Evolutionary conservation across 2,888 invertebrate genomes (phyloP), one percentile per base, ranked within the genome.

Genomic region (Latheticus oryzae): DNA sequence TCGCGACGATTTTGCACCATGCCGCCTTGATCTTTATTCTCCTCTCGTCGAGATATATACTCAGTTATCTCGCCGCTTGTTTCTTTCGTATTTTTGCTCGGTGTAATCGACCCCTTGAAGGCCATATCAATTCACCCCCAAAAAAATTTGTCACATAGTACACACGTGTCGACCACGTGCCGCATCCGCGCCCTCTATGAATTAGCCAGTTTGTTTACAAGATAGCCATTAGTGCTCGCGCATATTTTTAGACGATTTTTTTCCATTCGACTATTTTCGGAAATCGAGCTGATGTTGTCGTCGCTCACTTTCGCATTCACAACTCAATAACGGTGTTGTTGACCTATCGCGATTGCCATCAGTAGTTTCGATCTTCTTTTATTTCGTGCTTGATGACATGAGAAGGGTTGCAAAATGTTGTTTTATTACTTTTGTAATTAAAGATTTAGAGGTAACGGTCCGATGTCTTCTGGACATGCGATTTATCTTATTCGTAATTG

Each of bases 271-370:
- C 23, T 47, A 47, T 47, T 47, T 47, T 23, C 23, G 21, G 35
- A 23, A 3, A 23, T 12, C 16, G 19, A 9, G 45, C 16, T 26
- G 21, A 13, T 12, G 33, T 47, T 47, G 47, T 47, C 47, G 47
- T 21, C 42, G 42, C 42, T 26, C 42, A 19, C 28, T 47, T 47
- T 47, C 35, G 17, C 47, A 35, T 47, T 47, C 47, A 24, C 19
- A 35, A 47, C 33, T 47, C 47, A 47, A 47, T 47, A 47, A 47
- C 16, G 47, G 47, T 47, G 47, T 47, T 47, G 47, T 47, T 47
- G 47, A 47, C 47, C 47, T 24, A 47, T 30, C 47, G 45, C 30
- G 40, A 42, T 42, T 42, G 26, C 24, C 26, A 42, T 42, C 40
- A 17, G 15, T 35, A 16, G 12, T 40, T 19, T 21, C 24, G 23